phyloP scores from a whole-genome alignment of 2,888 invertebrate genomes.

The Gryllus longicercus region DNA sequence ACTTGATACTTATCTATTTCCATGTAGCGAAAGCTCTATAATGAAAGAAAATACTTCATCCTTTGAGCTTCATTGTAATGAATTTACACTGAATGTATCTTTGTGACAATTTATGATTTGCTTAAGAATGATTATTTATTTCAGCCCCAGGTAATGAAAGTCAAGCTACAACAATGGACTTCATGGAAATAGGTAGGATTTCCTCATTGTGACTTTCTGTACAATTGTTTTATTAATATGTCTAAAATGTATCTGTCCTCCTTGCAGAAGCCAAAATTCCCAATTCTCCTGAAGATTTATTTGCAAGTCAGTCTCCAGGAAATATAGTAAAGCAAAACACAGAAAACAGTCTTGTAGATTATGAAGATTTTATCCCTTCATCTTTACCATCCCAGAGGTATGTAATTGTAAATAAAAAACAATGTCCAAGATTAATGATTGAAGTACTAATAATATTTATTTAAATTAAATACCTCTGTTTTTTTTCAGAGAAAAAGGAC shows the following conservation, averaged over 20 bases:
- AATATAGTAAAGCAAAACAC: neutral
- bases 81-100: too few relatives aligned
- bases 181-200: neutral
- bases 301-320: neutral
- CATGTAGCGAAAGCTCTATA: too few relatives aligned
- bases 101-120: too few relatives aligned
- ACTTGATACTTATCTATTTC: too few relatives aligned
- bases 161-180: neutral
- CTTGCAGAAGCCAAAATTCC: neutral
- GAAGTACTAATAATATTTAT: too few relatives aligned
- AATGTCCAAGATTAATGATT: too few relatives aligned
- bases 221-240: too few relatives aligned
- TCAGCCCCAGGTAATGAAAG: too few relatives aligned
- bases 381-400: neutral
- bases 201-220: too few relatives aligned
- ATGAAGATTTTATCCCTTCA: slow-evolving; percentile 10
- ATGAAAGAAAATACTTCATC: too few relatives aligned
- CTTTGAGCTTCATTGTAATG: too few relatives aligned
- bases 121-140: too few relatives aligned
- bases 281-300: neutral
- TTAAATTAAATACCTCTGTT: neutral
- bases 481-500: neutral
- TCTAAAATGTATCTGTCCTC: neutral
- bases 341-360: neutral
- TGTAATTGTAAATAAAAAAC: neutral